Base-by-base conservation (phyloP, 2,113 vertebrate species). In the Clinocottus analis region DNA sequence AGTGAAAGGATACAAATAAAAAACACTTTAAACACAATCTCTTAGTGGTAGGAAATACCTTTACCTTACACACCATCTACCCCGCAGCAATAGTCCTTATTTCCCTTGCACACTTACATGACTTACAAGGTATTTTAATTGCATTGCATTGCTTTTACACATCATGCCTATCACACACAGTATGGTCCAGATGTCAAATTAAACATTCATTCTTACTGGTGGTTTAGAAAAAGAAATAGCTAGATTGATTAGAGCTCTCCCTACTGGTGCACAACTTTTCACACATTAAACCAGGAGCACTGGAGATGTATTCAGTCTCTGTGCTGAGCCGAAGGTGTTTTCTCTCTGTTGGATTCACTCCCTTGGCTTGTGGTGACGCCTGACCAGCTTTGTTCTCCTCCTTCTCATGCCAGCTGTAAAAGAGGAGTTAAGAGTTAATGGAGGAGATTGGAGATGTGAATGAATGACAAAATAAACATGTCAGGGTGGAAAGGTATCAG, bases 351-450 rank as follows among this genome's bases (percentile, higher is more conserved):
- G n/a, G 55, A 27, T 61, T 93, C 69, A 92, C 74, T 90, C 60
- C 58, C 39, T 93, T 45, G 75, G 79, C 67, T 88, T 94, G 59
- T 58, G 68, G 61, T 90, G 92, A 79, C 63, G 92, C 75, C 75
- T 89, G 59, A 71, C 88, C 70, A 84, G 49, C 63, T 86, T 84
- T 23, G 37, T 8, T 82, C 76, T 91, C 82, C 89, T 92, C 72
- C 53, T 92, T 75, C 56, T 91, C n/a, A 89, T 35, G 56, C 83
- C 92, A 66, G 41, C 89, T 92, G 88, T 37, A 37, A 68, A 76
- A 39, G 19, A 29, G 7, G 7, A 76, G 43, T 53, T 3, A 12
- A 23, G 33, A 69, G 14, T 37, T 65, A 25, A 67, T 23, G 58
- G 19, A 43, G 27, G 41, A 7, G 49, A 61, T 51, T 17, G n/a